Base-by-base conservation (phyloP, 2,113 vertebrate genomes). In the Castor canadensis region DNA sequence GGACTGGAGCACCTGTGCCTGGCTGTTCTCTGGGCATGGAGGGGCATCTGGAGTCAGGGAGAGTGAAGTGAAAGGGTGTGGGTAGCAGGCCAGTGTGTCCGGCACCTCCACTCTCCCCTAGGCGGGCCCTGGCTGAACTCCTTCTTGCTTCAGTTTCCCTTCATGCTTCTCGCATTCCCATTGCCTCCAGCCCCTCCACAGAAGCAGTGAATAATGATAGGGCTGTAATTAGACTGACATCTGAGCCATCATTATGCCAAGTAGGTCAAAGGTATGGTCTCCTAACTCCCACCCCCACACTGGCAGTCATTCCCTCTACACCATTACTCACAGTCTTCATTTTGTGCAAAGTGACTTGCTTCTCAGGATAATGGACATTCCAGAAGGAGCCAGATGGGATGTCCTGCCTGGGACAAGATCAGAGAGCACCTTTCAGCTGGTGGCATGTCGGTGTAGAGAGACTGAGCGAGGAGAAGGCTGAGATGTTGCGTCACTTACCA, bases 401-500 rank as follows among this genome's bases (percentile, higher is more conserved):
- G 28, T 52, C 16, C 12, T 32, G 38, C n/a, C 52, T 0, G 1
- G n/a, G 60, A 45, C 0, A 1, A 35, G 49, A 6, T 0, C 9
- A 19, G 19, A 45, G 67, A 75, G 86, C 1, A 0, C 9, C 26
- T 83, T 64, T 24, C 11, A 7, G 71, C 24, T 9, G 30, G 38
- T 35, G 72, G 38, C 32, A 5, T 4, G 43, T 62, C 4, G 5
- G 5, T 11, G 2, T n/a, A 8, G 73, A 82, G 45, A 45, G 38
- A 15, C 69, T 40, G n/a, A 82, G 32, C 1, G 1, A 4, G 62
- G 47, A 84, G 60, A 1, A 5, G 43, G 1, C 72, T 62, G 73
- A 49, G 43, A 9, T 5, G 56, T 35, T 6, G 3, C 6, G 20
- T 87, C 40, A 13, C 32, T 17, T 56, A 22, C 67, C 13, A 15